Evolutionary conservation across 2,888 invertebrate genomes (phyloP).

Genomic region (Dryadula phaetusa): DNA sequence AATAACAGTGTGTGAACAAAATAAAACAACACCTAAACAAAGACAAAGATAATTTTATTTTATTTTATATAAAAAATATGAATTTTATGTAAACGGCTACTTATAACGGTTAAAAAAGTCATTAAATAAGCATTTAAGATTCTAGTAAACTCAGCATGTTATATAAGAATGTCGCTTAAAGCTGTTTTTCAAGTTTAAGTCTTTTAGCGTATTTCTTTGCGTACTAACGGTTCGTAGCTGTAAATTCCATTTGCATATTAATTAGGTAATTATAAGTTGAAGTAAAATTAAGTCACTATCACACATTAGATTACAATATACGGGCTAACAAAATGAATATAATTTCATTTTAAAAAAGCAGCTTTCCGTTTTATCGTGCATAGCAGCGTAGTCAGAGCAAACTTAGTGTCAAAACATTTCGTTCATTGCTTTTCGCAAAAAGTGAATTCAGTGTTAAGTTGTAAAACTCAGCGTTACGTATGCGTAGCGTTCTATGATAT

Average conservation of each 20-base stretch:
- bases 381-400: too few relatives aligned
- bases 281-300: slow-evolving; percentile 15
- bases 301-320: not conserved
- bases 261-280: slow-evolving; percentile 16
- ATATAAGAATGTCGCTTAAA: slow-evolving; percentile 31
- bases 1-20: too few relatives aligned
- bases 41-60: too few relatives aligned
- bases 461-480: too few relatives aligned
- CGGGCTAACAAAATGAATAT: not conserved
- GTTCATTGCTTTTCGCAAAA: too few relatives aligned
- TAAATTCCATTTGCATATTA: slow-evolving; percentile 27
- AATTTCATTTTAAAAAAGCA: too few relatives aligned
- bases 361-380: too few relatives aligned
- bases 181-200: slow-evolving; percentile 29
- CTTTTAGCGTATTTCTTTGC: slow-evolving; percentile 27
- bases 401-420: too few relatives aligned
- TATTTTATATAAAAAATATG: not conserved
- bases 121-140: slow-evolving; percentile 29
- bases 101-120: slow-evolving; percentile 22
- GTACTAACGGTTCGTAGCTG: slow-evolving; percentile 21
- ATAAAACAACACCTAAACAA: not conserved
- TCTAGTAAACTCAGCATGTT: slow-evolving; percentile 23
- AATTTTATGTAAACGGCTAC: slow-evolving; percentile 12
- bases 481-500: too few relatives aligned
- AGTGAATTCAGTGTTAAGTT: too few relatives aligned